Conservation (phyloP, 2,888 invertebrate species). For the Minunthozetes semirufus region DNA sequence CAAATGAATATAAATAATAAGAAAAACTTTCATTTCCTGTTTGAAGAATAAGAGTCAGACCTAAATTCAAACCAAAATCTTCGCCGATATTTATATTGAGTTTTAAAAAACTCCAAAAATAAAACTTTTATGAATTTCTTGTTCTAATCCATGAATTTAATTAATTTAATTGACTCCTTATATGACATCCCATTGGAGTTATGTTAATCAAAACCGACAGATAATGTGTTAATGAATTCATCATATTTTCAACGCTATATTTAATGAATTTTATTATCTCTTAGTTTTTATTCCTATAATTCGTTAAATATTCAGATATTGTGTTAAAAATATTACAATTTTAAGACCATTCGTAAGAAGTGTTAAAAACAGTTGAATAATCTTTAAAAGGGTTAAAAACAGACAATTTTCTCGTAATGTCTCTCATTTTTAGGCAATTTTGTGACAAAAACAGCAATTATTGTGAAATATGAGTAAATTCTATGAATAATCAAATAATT, state of each 20-base stretch:
- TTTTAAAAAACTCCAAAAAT: too few relatives aligned
- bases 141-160: background rate
- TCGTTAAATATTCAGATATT: background rate
- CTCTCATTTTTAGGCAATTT: too few relatives aligned
- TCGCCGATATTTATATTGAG: too few relatives aligned
- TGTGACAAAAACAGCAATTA: too few relatives aligned
- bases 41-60: too few relatives aligned
- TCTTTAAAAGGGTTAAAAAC: conserved; percentile 1
- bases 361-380: background rate
- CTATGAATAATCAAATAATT: background rate
- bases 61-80: too few relatives aligned
- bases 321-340: background rate
- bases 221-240: conserved; percentile 13
- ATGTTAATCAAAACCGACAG: background rate
- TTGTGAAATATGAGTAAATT: too few relatives aligned
- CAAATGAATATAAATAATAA: too few relatives aligned
- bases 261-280: conserved; percentile 2
- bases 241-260: background rate
- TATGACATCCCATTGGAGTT: background rate
- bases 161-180: background rate
- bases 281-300: too few relatives aligned
- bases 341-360: background rate
- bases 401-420: background rate
- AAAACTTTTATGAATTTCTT: too few relatives aligned
- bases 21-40: too few relatives aligned